Conservation (phyloP, 2,113 vertebrate genomes). For the Sula dactylatra region DNA sequence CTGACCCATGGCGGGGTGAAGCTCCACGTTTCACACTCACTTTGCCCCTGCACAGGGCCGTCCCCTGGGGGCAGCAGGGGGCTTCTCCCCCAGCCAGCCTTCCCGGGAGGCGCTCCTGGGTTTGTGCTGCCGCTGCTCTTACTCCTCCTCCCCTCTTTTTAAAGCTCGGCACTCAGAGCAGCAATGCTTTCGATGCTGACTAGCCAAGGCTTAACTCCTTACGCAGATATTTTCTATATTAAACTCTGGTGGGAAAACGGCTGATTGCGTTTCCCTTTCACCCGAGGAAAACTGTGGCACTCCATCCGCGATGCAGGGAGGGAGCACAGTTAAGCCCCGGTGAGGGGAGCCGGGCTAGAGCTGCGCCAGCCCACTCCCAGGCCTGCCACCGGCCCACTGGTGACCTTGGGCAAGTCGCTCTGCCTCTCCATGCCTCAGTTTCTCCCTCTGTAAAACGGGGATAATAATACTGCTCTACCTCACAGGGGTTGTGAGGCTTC, state of each 20-base stretch:
- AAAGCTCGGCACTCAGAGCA: not conserved
- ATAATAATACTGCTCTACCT: slow-evolving; percentile 52
- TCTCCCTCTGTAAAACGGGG: slow-evolving; percentile 56
- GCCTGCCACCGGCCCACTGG: not conserved
- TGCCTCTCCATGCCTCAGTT: slow-evolving; percentile 43
- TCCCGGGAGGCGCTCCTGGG: not conserved
- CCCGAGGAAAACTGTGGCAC: not conserved
- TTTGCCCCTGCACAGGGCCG: not conserved
- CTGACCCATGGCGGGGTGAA: not conserved
- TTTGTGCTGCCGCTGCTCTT: not conserved
- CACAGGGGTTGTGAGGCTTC: slow-evolving; percentile 24
- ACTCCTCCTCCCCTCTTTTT: not conserved
- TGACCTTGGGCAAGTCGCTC: slow-evolving; percentile 19
- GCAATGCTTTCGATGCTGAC: not conserved
- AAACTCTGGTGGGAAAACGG: not conserved
- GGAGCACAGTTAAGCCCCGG: not conserved
- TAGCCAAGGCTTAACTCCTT: not conserved
- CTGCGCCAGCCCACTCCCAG: not conserved
- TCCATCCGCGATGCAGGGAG: not conserved
- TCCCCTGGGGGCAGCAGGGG: not conserved
- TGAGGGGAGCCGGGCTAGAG: not conserved
- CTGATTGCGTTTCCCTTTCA: not conserved
- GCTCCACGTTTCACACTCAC: accelerated
- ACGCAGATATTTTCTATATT: not conserved
- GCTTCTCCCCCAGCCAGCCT: not conserved